Evolutionary conservation across 2,113 vertebrate genomes (phyloP).

Genomic region (Alethe castanea): DNA sequence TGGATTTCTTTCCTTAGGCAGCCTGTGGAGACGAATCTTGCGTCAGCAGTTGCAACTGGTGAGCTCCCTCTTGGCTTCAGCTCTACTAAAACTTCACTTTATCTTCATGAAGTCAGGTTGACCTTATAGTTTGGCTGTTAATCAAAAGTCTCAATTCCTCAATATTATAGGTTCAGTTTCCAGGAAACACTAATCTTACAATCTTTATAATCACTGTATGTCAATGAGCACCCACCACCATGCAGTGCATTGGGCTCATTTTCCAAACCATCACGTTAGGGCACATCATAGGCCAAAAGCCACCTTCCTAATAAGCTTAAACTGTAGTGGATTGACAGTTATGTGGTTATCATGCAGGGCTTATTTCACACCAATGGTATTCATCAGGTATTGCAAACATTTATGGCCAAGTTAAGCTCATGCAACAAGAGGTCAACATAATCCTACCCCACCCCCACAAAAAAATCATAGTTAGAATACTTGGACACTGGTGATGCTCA

Average conservation of each 20-base stretch:
- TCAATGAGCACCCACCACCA: neutral
- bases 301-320: neutral
- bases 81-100: neutral
- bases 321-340: neutral
- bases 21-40: neutral
- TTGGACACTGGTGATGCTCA: neutral
- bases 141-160: neutral
- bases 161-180: neutral
- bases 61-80: neutral
- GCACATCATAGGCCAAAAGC: neutral
- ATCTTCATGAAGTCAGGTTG: neutral
- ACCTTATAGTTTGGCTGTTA: neutral
- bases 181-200: neutral
- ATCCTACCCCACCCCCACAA: accelerated
- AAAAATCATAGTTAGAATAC: neutral
- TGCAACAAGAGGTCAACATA: neutral
- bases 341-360: neutral
- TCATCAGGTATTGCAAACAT: neutral
- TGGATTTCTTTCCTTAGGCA: neutral
- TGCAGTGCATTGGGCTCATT: neutral
- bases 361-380: neutral
- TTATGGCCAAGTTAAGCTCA: neutral
- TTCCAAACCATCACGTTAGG: neutral
- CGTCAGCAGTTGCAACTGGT: accelerated
- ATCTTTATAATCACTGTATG: neutral